phyloP scores from a whole-genome alignment of 53 echinoderm and acorn worm genomes.

The Astropecten irregularis region DNA sequence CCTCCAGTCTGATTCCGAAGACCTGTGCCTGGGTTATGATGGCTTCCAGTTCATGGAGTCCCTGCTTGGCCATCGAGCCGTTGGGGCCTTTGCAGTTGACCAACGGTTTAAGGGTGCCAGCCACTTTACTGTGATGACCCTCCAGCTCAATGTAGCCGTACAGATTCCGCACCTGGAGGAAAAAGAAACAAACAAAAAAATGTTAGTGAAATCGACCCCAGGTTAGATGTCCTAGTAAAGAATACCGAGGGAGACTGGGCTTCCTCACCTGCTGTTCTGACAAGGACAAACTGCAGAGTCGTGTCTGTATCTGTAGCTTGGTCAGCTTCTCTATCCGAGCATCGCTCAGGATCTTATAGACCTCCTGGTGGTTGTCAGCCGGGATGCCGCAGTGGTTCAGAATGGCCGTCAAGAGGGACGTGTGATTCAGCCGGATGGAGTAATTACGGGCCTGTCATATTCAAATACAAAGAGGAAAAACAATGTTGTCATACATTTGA shows the following conservation, averaged over 20 bases:
- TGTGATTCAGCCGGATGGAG: constrained; percentile 90
- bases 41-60: constrained; percentile 89
- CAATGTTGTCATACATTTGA: too few species aligned
- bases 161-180: constrained; percentile 72
- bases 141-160: constrained; percentile 84
- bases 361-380: constrained; percentile 73
- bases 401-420: constrained; percentile 77
- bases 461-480: not conserved
- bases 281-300: constrained; percentile 79
- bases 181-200: not conserved
- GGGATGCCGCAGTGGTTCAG: constrained; percentile 90
- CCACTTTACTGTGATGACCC: constrained; percentile 81
- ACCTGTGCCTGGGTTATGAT: constrained; percentile 89
- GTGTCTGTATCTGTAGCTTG: constrained; percentile 86
- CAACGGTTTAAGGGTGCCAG: constrained; percentile 73
- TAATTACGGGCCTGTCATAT: constrained; percentile 70
- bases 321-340: constrained; percentile 76
- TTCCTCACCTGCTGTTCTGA: constrained; percentile 89
- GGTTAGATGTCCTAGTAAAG: too few species aligned
- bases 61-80: constrained; percentile 88
- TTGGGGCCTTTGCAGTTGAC: constrained; percentile 80
- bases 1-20: constrained; percentile 86
- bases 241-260: too few species aligned
- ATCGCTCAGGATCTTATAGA: constrained; percentile 84
- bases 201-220: not conserved